Conservation (phyloP, 2,888 invertebrate genomes). For the Alsophila aescularia region DNA sequence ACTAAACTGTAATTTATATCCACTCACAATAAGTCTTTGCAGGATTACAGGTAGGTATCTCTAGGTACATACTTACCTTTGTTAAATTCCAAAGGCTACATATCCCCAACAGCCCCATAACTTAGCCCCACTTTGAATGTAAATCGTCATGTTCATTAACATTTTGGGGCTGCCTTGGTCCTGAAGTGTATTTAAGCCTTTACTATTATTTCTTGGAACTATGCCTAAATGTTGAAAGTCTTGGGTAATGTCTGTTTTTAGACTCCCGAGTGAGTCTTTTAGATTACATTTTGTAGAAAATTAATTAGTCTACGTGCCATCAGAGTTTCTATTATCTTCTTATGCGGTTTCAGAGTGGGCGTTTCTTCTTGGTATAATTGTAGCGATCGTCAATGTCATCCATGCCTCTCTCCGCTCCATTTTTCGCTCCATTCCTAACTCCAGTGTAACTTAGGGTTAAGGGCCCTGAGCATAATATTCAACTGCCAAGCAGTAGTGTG, state of each 20-base stretch:
- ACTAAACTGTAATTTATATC: no score
- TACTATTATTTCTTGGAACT: conserved; percentile 12
- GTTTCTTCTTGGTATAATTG: no score
- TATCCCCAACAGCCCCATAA: neutral
- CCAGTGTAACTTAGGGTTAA: no score
- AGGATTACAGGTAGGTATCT: neutral
- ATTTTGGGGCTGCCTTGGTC: conserved; percentile 2
- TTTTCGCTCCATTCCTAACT: no score
- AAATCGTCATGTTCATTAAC: conserved; percentile 16
- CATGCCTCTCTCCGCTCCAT: no score
- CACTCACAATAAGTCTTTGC: neutral
- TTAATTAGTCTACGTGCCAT: no score
- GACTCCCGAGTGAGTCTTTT: neutral
- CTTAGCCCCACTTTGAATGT: conserved; percentile 7
- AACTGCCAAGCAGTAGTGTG: no score
- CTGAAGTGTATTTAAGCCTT: conserved; percentile 6
- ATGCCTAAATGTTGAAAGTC: conserved; percentile 7
- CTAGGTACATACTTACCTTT: neutral
- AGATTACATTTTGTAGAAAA: no score
- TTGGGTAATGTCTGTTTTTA: neutral
- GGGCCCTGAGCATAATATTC: no score
- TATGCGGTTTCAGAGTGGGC: no score
- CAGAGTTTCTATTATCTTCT: no score
- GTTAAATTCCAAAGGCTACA: conserved; percentile 1
- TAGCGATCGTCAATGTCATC: no score